Conservation (phyloP, 2,888 invertebrate species). For the Erannis defoliaria region DNA sequence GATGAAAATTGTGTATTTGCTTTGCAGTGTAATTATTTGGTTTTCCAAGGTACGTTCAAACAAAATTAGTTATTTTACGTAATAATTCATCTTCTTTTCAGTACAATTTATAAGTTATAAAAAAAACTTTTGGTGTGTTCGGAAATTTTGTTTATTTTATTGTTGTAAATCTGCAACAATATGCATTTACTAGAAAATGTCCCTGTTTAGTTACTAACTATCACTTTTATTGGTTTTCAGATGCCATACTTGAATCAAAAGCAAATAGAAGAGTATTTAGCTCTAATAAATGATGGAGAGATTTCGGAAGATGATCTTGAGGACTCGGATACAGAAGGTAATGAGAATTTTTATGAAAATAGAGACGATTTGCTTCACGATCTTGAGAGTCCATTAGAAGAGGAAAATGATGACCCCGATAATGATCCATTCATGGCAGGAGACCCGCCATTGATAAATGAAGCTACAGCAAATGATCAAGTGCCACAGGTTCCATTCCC, state of each 20-base stretch:
- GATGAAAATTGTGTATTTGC: slow-evolving; percentile 47
- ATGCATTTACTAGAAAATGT: slow-evolving; percentile 27
- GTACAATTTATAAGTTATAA: slow-evolving; percentile 45
- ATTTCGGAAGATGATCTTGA: slow-evolving; percentile 54
- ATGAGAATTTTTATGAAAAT: no score
- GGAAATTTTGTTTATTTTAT: slow-evolving; percentile 45
- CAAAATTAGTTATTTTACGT: slow-evolving; percentile 48
- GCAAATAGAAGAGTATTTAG: slow-evolving; percentile 55
- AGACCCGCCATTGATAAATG: no score
- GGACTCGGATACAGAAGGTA: no score
- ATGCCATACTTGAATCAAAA: slow-evolving; percentile 50
- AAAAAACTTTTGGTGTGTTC: slow-evolving; percentile 46
- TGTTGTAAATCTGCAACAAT: slow-evolving; percentile 49
- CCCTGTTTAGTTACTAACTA: slow-evolving; percentile 44
- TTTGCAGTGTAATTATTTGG: slow-evolving; percentile 49
- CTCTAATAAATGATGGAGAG: slow-evolving; percentile 50
- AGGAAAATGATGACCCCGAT: no score
- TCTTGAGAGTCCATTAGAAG: no score
- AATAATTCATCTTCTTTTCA: slow-evolving; percentile 53
- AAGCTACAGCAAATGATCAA: no score
- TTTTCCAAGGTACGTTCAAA: slow-evolving; percentile 48
- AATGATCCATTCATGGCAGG: no score
- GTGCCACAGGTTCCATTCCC: no score
- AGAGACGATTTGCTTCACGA: no score
- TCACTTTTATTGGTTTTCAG: slow-evolving; percentile 47